Conservation (phyloP, 1,140 invertebrate genomes). For the Caenorhabditis inopinata region DNA sequence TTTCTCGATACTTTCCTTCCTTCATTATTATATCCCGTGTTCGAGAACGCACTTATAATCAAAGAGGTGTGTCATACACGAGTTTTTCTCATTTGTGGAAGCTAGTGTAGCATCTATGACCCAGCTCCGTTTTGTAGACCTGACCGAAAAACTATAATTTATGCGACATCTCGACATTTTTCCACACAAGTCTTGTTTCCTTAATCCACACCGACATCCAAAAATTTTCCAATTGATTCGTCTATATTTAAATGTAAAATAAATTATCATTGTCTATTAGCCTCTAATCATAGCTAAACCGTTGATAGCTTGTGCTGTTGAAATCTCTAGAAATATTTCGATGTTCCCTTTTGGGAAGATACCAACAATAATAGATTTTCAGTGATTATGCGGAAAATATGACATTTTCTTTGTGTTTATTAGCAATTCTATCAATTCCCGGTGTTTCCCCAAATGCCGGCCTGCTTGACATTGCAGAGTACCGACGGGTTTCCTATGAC, state of each 20-base stretch:
- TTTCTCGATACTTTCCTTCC: too few species aligned
- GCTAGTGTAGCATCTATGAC: neutral
- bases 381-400: neutral
- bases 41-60: too few species aligned
- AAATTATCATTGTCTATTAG: neutral
- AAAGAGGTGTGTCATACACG: neutral
- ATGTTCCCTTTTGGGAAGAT: too few species aligned
- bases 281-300: too few species aligned
- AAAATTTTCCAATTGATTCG: neutral
- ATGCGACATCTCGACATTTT: neutral
- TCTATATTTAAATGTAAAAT: neutral
- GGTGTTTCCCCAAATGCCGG: neutral
- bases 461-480: slow-evolving; percentile 15
- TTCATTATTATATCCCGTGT: too few species aligned
- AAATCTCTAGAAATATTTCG: neutral
- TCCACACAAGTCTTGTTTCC: neutral
- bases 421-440: neutral
- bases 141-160: slow-evolving; percentile 8
- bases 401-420: neutral
- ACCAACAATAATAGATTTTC: neutral
- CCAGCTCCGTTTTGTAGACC: neutral
- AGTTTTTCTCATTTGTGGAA: neutral
- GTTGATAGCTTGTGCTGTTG: too few species aligned
- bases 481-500: slow-evolving; percentile 22
- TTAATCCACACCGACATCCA: neutral